Base-by-base conservation (phyloP, 1,140 invertebrate species). In the Nasonia vitripennis region DNA sequence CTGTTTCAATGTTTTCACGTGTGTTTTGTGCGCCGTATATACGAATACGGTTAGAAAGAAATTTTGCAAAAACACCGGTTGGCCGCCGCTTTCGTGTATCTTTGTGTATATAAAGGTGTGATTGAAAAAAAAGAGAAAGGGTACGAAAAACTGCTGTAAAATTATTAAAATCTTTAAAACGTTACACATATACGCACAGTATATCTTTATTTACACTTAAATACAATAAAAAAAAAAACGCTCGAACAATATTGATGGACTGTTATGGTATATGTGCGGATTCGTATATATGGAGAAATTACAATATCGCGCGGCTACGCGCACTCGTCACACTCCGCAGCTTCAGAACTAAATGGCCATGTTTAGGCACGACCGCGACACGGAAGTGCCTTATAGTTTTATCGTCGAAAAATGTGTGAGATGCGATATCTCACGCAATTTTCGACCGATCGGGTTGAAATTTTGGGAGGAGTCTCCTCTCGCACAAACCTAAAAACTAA, bases 191-290 rank as follows among this genome's bases (percentile, higher is more conserved):
- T 27, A 27, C 27, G 27, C 27, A 62, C 17, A 27, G 34, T 73
- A 27, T 55, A 55, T 78, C n/a, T 68, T 37, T 79, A 79, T 80
- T 37, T 80, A 80, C 77, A 78, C 77, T 67, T 78, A 78, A 31
- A 67, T 77, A 77, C 74, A 77, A 34, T 31, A 31, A 20, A 71
- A 62, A 34, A 27, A 62, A 51, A 31, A 74, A 37, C 41, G 41
- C 23, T 77, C 20, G 45, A 77, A 11, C 20, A 11, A 77, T 37
- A 37, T 62, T 6, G 55, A n/a, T n/a, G 55, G 55, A 62, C 55
- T 62, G 20, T 62, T n/a, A 27, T 27, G 27, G 27, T 62, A n/a
- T 14, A 4, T 75, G 74, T n/a, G n/a, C 74, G 55, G 20, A 51
- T 51, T 23, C 6, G 23, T n/a, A 1, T 27, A 27, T 27, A 27